Base-by-base conservation (phyloP, 1,140 invertebrate species). In the Pachyrhynchus sulphureomaculatus region DNA sequence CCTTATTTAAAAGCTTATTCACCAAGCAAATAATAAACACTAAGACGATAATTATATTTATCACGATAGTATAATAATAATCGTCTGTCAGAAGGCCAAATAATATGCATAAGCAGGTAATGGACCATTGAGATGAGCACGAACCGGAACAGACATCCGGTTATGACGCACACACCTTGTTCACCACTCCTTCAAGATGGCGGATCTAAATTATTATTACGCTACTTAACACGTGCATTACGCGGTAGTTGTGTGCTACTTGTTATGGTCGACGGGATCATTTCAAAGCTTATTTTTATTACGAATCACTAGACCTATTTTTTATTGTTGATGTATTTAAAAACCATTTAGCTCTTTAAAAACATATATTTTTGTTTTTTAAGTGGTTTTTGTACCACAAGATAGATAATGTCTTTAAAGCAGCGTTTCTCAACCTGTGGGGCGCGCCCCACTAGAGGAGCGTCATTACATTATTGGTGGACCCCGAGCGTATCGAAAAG, bases 101-200 rank as follows among this genome's bases (percentile, higher is more conserved):
- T 33, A 62, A 62, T 56, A 47, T 36, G 37, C 34, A 20, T 41
- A 48, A 52, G 24, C 36, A 62, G 48, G 66, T 65, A 63, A 68
- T 66, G 67, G 67, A 64, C 67, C 67, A 68, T 68, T 68, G 67
- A 68, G 67, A 66, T 63, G 65, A 58, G 49, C 60, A 66, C 42
- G 54, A 51, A 68, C 67, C 67, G 67, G 67, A 68, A 68, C 67
- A 63, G 67, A 68, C 67, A 68, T 68, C 67, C 67, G 67, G 67
- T 68, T 66, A 65, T 65, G 63, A 65, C 49, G 51, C 59, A 55
- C 44, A 54, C 34, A 29, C 33, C 52, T 21, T 61, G n/a, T 44
- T 37, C 18, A 62, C 59, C 59, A 56, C 59, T 55, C 59, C 59
- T 42, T 62, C 26, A 54, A 54, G 54, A 54, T 52, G 49, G 51